These are phyloP conservation scores for Ophthalmolycus amberensis DNA, from an alignment of 2,113 vertebrate genomes.

Conservation along the genomic window DNA sequence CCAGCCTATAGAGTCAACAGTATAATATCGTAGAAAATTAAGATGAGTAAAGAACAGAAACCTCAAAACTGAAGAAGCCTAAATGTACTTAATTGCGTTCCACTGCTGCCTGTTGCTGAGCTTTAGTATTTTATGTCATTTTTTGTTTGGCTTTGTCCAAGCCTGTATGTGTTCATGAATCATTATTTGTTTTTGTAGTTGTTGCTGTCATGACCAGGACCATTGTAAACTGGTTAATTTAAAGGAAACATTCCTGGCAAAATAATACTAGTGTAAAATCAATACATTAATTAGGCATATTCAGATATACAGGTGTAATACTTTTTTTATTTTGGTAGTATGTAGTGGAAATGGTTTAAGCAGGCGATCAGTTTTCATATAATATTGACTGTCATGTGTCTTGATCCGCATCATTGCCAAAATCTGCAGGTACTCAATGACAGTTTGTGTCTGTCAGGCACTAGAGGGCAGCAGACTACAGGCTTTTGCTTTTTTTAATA, in stretches of 20 bases:
- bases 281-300: neutral
- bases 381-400: neutral
- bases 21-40: neutral
- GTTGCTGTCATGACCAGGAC: neutral
- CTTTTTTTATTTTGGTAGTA: neutral
- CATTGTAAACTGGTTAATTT: neutral
- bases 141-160: neutral
- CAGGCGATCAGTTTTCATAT: neutral
- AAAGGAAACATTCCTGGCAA: neutral
- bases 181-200: neutral
- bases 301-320: neutral
- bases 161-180: neutral
- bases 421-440: neutral
- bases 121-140: neutral
- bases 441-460: conserved; percentile 19
- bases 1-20: neutral
- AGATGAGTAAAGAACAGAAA: neutral
- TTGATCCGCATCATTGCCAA: neutral
- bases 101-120: neutral
- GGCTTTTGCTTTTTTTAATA: neutral
- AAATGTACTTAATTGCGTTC: neutral
- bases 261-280: neutral
- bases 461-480: conserved; percentile 71
- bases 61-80: neutral
- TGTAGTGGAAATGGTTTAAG: neutral